A percentile compares a stretch with the other conserved stretches of the same genome.
These are phyloP conservation scores for Cyanoderma ruficeps DNA, from an alignment of 2,113 vertebrate species.

Conservation along the genomic window DNA sequence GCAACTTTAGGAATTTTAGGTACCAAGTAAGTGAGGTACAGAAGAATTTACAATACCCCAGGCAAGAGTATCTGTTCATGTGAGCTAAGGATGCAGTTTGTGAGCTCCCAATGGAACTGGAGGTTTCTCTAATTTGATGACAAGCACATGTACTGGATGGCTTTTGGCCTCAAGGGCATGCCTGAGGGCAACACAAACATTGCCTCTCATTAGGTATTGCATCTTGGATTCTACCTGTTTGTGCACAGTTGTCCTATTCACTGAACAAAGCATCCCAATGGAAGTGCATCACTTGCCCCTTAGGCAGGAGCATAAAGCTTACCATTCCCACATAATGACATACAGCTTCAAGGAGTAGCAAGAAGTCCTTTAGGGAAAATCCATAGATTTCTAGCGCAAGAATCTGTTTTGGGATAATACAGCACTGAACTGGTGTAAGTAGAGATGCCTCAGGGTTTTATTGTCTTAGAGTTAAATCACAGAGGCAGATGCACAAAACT, in stretches of 20 bases:
- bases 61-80: neutral
- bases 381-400: neutral
- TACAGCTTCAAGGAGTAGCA: neutral
- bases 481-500: neutral
- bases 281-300: neutral
- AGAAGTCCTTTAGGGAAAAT: neutral
- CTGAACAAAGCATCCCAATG: neutral
- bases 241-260: neutral
- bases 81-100: neutral
- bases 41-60: neutral
- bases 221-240: neutral
- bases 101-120: neutral
- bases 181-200: neutral
- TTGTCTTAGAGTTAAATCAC: neutral
- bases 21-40: neutral
- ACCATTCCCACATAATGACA: fast-evolving
- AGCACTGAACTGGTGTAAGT: neutral
- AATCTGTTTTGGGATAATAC: neutral
- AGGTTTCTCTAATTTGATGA: neutral
- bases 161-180: neutral
- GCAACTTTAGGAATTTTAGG: neutral
- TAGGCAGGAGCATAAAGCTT: neutral
- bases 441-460: neutral
- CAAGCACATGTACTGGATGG: neutral
- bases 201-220: neutral